Evolutionary conservation across 2,888 invertebrate genomes (phyloP).

Genomic region (Branchinecta sandiegonensis): DNA sequence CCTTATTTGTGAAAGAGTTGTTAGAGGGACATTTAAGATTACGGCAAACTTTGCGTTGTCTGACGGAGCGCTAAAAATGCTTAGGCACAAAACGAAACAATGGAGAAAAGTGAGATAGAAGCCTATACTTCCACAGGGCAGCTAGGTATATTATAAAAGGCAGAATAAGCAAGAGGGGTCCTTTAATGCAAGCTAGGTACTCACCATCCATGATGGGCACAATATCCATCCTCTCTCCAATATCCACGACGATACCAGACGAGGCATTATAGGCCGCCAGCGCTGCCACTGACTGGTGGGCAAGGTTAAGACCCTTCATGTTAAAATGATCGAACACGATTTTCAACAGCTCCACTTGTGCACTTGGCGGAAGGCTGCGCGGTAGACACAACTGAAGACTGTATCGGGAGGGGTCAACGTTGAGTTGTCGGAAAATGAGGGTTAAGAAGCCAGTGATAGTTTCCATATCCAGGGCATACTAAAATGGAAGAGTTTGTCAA

Average conservation of each 20-base stretch:
- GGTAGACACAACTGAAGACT: slow-evolving; percentile 37
- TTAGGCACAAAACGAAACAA: no score
- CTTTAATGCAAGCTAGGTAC: slow-evolving; percentile 24
- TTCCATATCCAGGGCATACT: slow-evolving; percentile 36
- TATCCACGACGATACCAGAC: slow-evolving; percentile 44
- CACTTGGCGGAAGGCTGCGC: slow-evolving; percentile 35
- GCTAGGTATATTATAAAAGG: no score
- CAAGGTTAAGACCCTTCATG: slow-evolving; percentile 38
- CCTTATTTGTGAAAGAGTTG: no score
- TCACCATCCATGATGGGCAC: slow-evolving; percentile 43
- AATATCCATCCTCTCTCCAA: slow-evolving; percentile 43
- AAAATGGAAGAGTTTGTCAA: slow-evolving; percentile 23
- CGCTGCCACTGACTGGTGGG: slow-evolving; percentile 41
- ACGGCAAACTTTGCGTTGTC: no score
- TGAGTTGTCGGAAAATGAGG: slow-evolving; percentile 39
- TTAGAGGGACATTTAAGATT: no score
- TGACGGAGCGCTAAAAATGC: no score
- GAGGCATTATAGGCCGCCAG: slow-evolving; percentile 44
- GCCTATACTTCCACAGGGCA: no score
- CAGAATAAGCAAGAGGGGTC: slow-evolving; percentile 26
- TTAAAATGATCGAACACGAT: slow-evolving; percentile 35
- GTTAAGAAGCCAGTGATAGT: slow-evolving; percentile 38
- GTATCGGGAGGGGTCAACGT: slow-evolving; percentile 37
- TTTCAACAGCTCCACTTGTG: slow-evolving; percentile 36
- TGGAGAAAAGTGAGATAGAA: no score